Conservation (phyloP, 1,140 invertebrate genomes). For the Pseudomyrmex gracilis region DNA sequence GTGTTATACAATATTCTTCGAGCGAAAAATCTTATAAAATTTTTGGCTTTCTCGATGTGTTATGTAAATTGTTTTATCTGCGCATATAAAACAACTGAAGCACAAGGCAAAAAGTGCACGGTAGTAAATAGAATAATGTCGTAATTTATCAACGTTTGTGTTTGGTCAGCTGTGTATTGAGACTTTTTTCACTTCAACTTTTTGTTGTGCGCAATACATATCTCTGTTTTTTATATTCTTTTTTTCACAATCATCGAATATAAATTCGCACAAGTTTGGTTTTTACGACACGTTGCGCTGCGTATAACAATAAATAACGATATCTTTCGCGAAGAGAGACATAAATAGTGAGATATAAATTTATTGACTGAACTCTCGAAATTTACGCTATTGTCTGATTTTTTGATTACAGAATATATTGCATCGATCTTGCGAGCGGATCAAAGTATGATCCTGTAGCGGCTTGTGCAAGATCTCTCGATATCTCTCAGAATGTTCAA, state of each 20-base stretch:
- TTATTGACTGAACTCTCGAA: not conserved
- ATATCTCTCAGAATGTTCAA: constrained; percentile 79
- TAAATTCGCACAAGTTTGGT: not conserved
- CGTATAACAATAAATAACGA: not conserved
- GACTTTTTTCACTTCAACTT: not conserved
- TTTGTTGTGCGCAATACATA: not conserved
- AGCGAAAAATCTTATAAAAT: too few species aligned
- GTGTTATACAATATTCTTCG: too few species aligned
- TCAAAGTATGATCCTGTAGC: constrained; percentile 58
- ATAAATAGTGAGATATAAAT: too few species aligned
- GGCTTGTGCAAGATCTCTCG: not conserved
- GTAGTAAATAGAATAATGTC: not conserved
- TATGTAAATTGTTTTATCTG: not conserved
- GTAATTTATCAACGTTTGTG: not conserved
- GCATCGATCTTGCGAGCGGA: not conserved
- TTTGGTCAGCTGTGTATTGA: constrained; percentile 15
- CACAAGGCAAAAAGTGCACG: too few species aligned
- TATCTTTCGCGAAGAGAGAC: not conserved
- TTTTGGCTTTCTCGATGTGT: too few species aligned
- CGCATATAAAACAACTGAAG: too few species aligned
- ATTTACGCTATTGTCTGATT: not conserved
- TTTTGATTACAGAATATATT: constrained; percentile 36
- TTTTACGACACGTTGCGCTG: too few species aligned
- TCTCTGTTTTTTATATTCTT: not conserved
- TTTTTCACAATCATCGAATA: not conserved